Evolutionary conservation across 2,888 invertebrate genomes (phyloP).

Genomic region (Hirtodrosophila histrioides): DNA sequence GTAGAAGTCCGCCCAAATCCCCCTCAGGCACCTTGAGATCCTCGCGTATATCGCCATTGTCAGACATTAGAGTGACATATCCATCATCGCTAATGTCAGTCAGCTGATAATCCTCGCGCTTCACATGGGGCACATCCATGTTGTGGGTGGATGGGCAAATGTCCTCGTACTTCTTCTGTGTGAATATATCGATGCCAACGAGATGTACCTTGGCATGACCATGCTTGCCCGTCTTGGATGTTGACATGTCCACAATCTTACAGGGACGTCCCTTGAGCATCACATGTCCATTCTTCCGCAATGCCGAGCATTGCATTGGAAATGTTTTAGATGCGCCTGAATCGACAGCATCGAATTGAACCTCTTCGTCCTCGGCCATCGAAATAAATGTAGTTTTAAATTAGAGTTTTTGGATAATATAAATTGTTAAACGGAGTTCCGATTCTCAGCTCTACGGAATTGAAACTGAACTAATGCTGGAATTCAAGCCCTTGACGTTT

Average conservation of each 20-base stretch:
- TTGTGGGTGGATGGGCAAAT: constrained; percentile 99
- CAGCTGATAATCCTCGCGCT: constrained; percentile 98
- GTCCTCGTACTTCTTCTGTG: constrained; percentile 94
- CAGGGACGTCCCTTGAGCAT: constrained; percentile 99
- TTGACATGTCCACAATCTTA: constrained; percentile 99
- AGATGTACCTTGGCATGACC: constrained; percentile 99
- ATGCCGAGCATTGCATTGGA: constrained; percentile 99
- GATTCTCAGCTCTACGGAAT: constrained; percentile 10
- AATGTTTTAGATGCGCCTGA: constrained; percentile 98
- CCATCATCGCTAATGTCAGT: constrained; percentile 96
- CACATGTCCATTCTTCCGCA: constrained; percentile 99
- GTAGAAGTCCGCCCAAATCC: constrained; percentile 94
- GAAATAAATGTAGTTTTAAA: not conserved
- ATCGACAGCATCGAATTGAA: constrained; percentile 95
- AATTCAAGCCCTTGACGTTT: constrained; percentile 11
- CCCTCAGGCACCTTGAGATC: constrained; percentile 98
- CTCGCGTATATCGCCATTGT: constrained; percentile 96
- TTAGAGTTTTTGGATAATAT: constrained; percentile 6
- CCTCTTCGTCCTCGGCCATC: constrained; percentile 62
- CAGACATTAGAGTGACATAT: constrained; percentile 97
- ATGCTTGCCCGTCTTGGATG: constrained; percentile 99
- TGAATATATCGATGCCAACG: constrained; percentile 97
- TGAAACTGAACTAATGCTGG: constrained; percentile 10
- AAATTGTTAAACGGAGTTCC: constrained; percentile 24
- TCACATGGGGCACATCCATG: constrained; percentile 99